Base-by-base conservation (phyloP, 2,888 invertebrate genomes). In the Emmelina monodactyla region DNA sequence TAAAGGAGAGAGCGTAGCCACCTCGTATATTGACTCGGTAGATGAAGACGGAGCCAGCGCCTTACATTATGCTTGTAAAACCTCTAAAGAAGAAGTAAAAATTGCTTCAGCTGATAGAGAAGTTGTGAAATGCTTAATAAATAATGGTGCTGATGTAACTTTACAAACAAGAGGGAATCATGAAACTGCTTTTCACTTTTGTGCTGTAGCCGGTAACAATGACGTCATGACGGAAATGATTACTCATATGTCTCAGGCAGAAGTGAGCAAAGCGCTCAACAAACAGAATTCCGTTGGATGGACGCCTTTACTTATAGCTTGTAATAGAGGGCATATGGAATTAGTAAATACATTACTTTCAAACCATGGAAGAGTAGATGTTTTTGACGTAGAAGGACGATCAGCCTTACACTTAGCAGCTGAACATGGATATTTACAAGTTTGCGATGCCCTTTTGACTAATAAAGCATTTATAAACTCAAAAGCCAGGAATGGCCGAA, bases 401-500 rank as follows among this genome's bases (percentile, higher is more conserved):
- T 97, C 97, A 2, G 97, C 97, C 0, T 82, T 98, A 33, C 97
- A 98, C 69, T 78, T 97, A 50, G 96, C 97, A 10, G 95, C 97
- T 1, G 96, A 97, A 69, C 90, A 91, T 53, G 97, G 97, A 2
- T 97, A 89, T 60, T 82, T 96, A 49, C 86, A 90, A 80, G 92
- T 93, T 1, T 93, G 93, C 67, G 92, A 93, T 80, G 94, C 85
- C 1, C 78, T 99, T 34, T 82, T 99, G 28, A 89, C 92, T 33
- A 91, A 96, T 72, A 98, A 98, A 72, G 98, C 99, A 1, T 99
- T 98, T 69, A 98, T 99, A 44, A 99, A 99, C 72, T 97, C 97
- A 11, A 97, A 98, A 71, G 97, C 97, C 1, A 87, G 98, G 58
- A 93, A 95, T 42, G 98, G 99, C 4, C 84, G 98, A 50, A 98